Evolutionary conservation across 2,888 invertebrate genomes (phyloP).

Genomic region (Leptura quadrifasciata): DNA sequence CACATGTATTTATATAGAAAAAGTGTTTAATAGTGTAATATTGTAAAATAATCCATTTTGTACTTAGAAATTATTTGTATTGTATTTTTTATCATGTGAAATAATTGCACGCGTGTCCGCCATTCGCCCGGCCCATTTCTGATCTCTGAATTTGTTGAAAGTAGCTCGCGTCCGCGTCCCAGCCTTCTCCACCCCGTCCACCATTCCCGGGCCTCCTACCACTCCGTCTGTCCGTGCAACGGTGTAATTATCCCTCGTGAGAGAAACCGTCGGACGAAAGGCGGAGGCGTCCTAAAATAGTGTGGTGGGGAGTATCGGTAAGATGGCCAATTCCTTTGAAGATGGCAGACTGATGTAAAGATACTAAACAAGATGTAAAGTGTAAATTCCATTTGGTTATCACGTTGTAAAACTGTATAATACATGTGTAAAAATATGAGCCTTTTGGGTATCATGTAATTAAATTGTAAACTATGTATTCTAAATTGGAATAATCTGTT

Average conservation of each 20-base stretch:
- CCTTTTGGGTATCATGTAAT: conserved; percentile 68
- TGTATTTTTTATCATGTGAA: conserved; percentile 65
- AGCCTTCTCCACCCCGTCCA: background rate
- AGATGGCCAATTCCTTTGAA: conserved; percentile 67
- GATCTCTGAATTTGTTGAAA: conserved; percentile 29
- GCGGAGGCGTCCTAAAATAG: conserved; percentile 47
- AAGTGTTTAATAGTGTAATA: conserved; percentile 69
- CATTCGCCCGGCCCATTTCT: conserved; percentile 35
- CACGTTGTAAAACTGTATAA: conserved; percentile 73
- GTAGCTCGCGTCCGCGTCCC: background rate
- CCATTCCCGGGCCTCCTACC: background rate
- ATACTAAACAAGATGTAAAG: conserved; percentile 74
- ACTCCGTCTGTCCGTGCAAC: background rate
- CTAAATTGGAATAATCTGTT: conserved; percentile 62
- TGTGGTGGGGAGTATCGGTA: conserved; percentile 66
- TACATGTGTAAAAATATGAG: conserved; percentile 74
- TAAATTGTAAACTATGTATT: conserved; percentile 67
- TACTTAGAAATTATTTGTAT: conserved; percentile 69
- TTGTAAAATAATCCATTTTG: conserved; percentile 70
- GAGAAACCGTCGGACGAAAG: conserved; percentile 29
- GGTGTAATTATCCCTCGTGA: conserved; percentile 2
- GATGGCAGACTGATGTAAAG: conserved; percentile 75
- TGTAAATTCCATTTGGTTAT: conserved; percentile 74
- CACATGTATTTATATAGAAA: conserved; percentile 69
- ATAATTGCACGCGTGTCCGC: conserved; percentile 36